phyloP scores from a whole-genome alignment of 2,888 invertebrate species.

The Epistrophe eligans region DNA sequence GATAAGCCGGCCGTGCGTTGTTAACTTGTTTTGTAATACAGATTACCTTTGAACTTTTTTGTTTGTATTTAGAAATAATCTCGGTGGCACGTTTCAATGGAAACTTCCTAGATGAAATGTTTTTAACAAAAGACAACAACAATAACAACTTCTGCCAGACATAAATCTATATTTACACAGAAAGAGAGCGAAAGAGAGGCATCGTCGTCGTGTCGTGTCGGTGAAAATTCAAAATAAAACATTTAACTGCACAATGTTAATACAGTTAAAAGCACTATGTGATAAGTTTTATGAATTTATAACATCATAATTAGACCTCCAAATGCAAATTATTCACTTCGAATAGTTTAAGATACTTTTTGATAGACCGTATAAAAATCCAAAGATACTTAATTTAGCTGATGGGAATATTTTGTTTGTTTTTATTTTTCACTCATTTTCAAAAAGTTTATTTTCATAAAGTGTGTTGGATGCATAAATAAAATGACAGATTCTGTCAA shows the following conservation, averaged over 20 bases:
- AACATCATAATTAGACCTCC: conserved; percentile 22
- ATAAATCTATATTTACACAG: conserved; percentile 18
- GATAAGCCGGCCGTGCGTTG: conserved; percentile 29
- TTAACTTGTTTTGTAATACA: neutral
- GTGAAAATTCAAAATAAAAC: conserved; percentile 15
- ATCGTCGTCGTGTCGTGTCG: neutral
- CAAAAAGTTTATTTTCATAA: neutral
- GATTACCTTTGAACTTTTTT: conserved; percentile 39
- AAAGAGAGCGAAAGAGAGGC: neutral
- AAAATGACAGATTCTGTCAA: conserved; percentile 58
- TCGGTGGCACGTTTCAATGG: neutral
- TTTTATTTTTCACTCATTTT: conserved; percentile 11
- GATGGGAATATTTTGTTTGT: neutral
- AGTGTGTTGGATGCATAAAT: neutral
- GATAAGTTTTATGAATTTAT: conserved; percentile 5
- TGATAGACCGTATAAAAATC: neutral
- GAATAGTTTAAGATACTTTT: conserved; percentile 1
- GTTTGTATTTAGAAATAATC: neutral
- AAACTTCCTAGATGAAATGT: conserved; percentile 34
- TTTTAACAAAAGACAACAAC: neutral
- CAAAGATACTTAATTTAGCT: conserved; percentile 22
- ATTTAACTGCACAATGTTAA: neutral
- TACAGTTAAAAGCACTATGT: neutral
- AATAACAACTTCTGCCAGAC: conserved; percentile 12
- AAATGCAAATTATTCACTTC: conserved; percentile 2